A percentile compares a stretch with the other conserved stretches of the same genome.
Evolutionary conservation across 2,797 vertebrate species (phyloP).

Genomic region (Acipenser oxyrinchus): DNA sequence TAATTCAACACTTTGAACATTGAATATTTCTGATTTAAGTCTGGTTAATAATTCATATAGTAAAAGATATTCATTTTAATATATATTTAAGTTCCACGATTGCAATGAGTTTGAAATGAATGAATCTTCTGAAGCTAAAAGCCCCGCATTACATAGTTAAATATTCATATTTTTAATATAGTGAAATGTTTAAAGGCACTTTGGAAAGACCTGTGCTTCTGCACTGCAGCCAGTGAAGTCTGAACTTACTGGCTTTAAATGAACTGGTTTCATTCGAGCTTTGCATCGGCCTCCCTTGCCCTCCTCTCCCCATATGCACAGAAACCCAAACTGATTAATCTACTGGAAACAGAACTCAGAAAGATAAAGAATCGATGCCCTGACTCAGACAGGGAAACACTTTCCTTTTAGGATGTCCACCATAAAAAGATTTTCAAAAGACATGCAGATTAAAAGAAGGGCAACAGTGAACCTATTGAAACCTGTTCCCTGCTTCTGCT

Average conservation of each 20-base stretch:
- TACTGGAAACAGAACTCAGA: not conserved
- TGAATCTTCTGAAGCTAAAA: constrained; percentile 16
- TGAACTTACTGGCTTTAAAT: too few relatives aligned
- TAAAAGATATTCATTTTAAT: constrained; percentile 45
- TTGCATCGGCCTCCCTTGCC: not conserved
- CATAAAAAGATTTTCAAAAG: too few relatives aligned
- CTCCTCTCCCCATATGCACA: not conserved
- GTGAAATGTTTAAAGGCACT: not conserved
- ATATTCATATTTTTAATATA: constrained; percentile 38
- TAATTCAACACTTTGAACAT: constrained; percentile 46
- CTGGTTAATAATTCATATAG: constrained; percentile 52
- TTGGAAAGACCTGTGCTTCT: too few relatives aligned
- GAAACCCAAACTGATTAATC: constrained; percentile 10
- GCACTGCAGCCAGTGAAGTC: too few relatives aligned
- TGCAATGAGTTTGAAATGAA: constrained; percentile 20
- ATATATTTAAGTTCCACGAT: constrained; percentile 28
- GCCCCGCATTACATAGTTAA: constrained; percentile 37
- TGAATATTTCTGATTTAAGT: constrained; percentile 47
- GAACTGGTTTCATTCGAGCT: not conserved
- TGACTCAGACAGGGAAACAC: constrained; percentile 12
- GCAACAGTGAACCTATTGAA: not conserved
- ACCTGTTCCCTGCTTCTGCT: not conserved
- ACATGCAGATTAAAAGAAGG: too few relatives aligned
- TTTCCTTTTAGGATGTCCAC: not conserved
- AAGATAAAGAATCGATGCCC: constrained; percentile 12